Base-by-base conservation (phyloP, 1,140 invertebrate genomes). In the Pinna nobilis region DNA sequence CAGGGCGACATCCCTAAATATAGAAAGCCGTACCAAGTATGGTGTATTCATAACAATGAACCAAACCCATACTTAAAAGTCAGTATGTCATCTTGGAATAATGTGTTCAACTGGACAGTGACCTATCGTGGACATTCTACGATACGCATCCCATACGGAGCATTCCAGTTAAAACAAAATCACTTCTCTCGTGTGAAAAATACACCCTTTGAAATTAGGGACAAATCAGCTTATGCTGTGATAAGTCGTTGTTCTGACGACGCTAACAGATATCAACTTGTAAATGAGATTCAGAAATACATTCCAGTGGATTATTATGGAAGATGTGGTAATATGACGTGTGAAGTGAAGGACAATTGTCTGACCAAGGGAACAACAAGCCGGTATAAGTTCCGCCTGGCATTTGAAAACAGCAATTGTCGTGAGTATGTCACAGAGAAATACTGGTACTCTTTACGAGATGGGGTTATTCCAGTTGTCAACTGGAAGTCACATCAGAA, bases 341-440 rank as follows among this genome's bases (percentile, higher is more conserved):
- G 65, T 25, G 66, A 66, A 18, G 75, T 70, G 30, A 61, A 59
- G 0, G 67, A 69, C 33, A 72, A 50, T 53, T 51, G 64, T 2
- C 72, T 77, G n/a, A 60, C 60, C 63, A 57, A 39, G 3, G 70
- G 79, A 33, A 63, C 68, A 4, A 30, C 82, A 39, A 72, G 63
- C 53, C 53, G 97, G 66, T 99, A 98, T 90, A 98, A 98, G 87
- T 99, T 99, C 90, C 98, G 84, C 59, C 66, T 89, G 13, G 81
- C 88, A 20, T 87, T 89, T 74, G 88, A 89, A 76, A 88, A 89
- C 75, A 83, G 81, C 55, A 78, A 85, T 66, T 89, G 88, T 65
- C 70, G 71, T 61, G 87, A 88, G 65, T 89, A 89, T 72, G 82
- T 88, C 20, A 88, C 86, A 6, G 88, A 89, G 64, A 89, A 89